Conservation (phyloP, 2,888 invertebrate genomes). For the Mythimna lalbum region DNA sequence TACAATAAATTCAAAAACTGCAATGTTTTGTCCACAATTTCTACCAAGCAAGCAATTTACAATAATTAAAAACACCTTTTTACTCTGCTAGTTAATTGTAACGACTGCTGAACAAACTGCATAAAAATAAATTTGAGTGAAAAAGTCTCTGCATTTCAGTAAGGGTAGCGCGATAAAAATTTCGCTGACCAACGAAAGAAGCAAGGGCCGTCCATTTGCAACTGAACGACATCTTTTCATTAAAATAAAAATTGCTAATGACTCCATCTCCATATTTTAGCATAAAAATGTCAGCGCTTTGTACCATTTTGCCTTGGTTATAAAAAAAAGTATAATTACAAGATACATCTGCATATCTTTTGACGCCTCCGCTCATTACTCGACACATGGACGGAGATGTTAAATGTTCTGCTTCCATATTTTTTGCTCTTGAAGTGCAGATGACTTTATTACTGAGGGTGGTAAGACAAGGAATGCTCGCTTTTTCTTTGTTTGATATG, state of each 20-base stretch:
- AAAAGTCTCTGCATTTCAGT: slow-evolving; percentile 63
- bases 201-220: slow-evolving; percentile 69
- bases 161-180: slow-evolving; percentile 76
- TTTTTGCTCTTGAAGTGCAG: slow-evolving; percentile 70
- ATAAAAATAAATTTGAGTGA: slow-evolving; percentile 58
- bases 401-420: slow-evolving; percentile 76
- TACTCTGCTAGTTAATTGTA: slow-evolving; percentile 44
- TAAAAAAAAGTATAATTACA: slow-evolving; percentile 78
- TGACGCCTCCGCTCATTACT: slow-evolving; percentile 79
- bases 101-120: slow-evolving; percentile 49
- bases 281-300: slow-evolving; percentile 86
- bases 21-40: slow-evolving; percentile 21
- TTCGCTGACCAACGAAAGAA: slow-evolving; percentile 80
- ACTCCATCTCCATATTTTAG: slow-evolving; percentile 89
- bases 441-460: slow-evolving; percentile 73
- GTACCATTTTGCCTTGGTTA: slow-evolving; percentile 75
- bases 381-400: slow-evolving; percentile 81
- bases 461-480: slow-evolving; percentile 52
- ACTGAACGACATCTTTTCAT: slow-evolving; percentile 82
- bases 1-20: slow-evolving; percentile 11
- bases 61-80: slow-evolving; percentile 43
- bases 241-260: slow-evolving; percentile 88
- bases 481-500: slow-evolving; percentile 30
- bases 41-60: slow-evolving; percentile 42
- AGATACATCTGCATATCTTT: slow-evolving; percentile 86